Conservation (phyloP, 2,797 vertebrate species). For the Tragelaphus eurycerus region DNA sequence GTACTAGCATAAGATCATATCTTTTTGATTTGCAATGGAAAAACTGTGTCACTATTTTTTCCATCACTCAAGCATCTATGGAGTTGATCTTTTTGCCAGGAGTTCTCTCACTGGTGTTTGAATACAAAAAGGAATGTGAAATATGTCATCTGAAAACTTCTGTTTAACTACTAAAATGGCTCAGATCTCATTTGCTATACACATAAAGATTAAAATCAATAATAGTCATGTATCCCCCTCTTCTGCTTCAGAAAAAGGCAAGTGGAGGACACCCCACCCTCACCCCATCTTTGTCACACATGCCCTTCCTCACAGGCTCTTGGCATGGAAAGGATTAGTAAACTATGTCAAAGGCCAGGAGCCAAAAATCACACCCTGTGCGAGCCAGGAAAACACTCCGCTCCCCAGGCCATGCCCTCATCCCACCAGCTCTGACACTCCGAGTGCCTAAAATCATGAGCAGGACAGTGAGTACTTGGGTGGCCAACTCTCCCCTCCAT, state of each 20-base stretch:
- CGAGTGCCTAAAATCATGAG: background rate
- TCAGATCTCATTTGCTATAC: conserved; percentile 55
- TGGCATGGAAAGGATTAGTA: conserved; percentile 55
- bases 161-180: conserved; percentile 76
- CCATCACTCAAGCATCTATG: conserved; percentile 78
- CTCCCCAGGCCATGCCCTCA: background rate
- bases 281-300: background rate
- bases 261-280: background rate
- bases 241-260: background rate
- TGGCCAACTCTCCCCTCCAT: background rate
- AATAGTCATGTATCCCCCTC: conserved; percentile 26
- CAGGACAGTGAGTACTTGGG: background rate
- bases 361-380: conserved; percentile 21
- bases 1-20: conserved; percentile 40
- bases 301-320: background rate
- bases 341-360: conserved; percentile 47
- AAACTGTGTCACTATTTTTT: conserved; percentile 79
- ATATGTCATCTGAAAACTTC: conserved; percentile 81
- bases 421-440: background rate
- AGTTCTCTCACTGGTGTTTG: conserved; percentile 75
- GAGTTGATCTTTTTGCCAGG: conserved; percentile 78
- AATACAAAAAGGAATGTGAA: conserved; percentile 78
- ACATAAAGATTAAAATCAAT: conserved; percentile 45
- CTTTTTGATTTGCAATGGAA: conserved; percentile 81
- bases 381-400: conserved; percentile 44